A percentile compares a stretch with the other conserved stretches of the same genome.
Conservation (phyloP, 2,888 invertebrate genomes). For the Dermolepida albohirtum region DNA sequence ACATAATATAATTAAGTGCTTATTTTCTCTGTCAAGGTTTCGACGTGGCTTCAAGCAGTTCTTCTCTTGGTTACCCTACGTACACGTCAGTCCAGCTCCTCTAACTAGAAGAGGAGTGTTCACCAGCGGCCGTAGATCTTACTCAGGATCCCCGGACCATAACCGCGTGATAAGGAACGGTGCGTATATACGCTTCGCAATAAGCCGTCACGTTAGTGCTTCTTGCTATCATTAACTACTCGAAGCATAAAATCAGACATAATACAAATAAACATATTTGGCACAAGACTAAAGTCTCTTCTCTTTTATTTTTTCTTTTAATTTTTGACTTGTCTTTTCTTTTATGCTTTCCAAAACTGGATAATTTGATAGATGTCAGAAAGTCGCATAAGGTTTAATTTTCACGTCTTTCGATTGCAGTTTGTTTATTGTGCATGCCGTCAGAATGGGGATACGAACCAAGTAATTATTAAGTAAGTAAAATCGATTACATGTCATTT, state of each 20-base stretch:
- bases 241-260: neutral
- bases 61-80: constrained; percentile 88
- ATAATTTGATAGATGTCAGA: constrained; percentile 14
- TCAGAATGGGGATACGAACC: neutral
- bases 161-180: constrained; percentile 78
- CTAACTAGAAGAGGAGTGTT: constrained; percentile 80
- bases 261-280: neutral
- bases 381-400: constrained; percentile 24
- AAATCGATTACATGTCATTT: too few species aligned
- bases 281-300: neutral
- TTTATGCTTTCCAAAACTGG: constrained; percentile 1
- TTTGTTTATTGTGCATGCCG: neutral
- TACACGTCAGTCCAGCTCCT: constrained; percentile 76
- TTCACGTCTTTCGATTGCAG: neutral
- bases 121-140: constrained; percentile 82
- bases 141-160: constrained; percentile 81
- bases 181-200: constrained; percentile 61
- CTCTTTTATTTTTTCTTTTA: neutral
- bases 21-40: constrained; percentile 73
- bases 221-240: neutral
- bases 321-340: neutral
- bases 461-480: too few species aligned
- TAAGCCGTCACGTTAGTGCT: neutral
- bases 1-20: too few species aligned
- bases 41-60: constrained; percentile 93